phyloP scores from a whole-genome alignment of 2,888 invertebrate genomes.

The Perdita meconis region DNA sequence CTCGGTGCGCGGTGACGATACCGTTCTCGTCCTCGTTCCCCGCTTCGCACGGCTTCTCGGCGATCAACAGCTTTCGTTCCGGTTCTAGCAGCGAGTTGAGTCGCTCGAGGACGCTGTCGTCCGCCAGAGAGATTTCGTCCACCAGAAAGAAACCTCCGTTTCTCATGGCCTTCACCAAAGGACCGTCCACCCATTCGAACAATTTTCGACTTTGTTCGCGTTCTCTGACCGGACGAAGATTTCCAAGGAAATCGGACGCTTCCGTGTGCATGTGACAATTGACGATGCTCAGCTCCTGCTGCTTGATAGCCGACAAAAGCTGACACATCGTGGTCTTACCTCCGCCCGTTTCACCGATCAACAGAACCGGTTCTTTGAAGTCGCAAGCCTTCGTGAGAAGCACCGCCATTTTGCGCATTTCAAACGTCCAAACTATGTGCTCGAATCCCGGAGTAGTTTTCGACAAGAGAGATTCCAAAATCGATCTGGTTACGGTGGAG shows the following conservation, averaged over 20 bases:
- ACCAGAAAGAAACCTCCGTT: constrained; percentile 95
- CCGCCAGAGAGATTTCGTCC: constrained; percentile 99
- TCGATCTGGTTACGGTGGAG: constrained; percentile 90
- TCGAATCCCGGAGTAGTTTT: constrained; percentile 87
- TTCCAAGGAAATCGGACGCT: constrained; percentile 98
- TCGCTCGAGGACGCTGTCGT: constrained; percentile 98
- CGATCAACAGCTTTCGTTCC: constrained; percentile 94
- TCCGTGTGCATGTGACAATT: constrained; percentile 99
- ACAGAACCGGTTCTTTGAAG: constrained; percentile 96
- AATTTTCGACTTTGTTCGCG: constrained; percentile 86
- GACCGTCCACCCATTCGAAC: constrained; percentile 99
- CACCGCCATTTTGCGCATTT: constrained; percentile 93
- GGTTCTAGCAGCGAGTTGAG: constrained; percentile 98
- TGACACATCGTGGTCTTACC: constrained; percentile 99
- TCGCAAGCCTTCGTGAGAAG: constrained; percentile 93
- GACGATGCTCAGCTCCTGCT: constrained; percentile 89
- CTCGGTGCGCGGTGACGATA: constrained; percentile 87
- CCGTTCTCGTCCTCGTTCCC: constrained; percentile 25
- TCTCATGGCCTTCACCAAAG: constrained; percentile 95
- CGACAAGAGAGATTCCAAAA: constrained; percentile 88
- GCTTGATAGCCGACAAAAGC: constrained; percentile 90
- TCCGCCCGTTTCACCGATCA: constrained; percentile 99
- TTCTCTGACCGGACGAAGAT: constrained; percentile 94
- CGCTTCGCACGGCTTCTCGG: constrained; percentile 94
- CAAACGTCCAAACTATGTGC: constrained; percentile 97